Conservation (phyloP, 2,113 vertebrate species). For the Phasianus colchicus region DNA sequence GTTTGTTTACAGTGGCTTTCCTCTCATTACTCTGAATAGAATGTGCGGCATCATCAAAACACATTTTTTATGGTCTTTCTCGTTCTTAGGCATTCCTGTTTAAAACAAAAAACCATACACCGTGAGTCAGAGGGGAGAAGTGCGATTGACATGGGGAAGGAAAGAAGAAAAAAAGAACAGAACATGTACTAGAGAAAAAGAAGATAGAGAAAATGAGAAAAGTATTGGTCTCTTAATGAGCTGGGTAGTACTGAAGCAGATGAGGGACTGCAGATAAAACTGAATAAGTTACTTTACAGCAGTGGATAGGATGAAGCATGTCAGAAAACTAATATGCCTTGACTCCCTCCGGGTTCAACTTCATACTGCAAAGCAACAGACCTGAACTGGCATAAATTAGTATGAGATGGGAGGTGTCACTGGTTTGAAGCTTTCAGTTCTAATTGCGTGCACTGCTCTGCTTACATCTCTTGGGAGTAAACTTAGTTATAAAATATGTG, state of each 20-base stretch:
- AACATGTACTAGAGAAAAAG: neutral
- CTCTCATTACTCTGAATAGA: constrained; percentile 3
- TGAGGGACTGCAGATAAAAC: neutral
- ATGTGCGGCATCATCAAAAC: neutral
- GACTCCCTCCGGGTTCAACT: neutral
- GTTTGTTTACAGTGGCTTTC: neutral
- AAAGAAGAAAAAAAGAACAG: neutral
- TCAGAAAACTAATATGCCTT: neutral
- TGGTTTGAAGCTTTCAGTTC: neutral
- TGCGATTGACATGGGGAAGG: neutral
- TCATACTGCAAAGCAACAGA: neutral
- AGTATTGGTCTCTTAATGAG: neutral
- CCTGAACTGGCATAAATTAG: neutral
- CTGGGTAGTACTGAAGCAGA: neutral
- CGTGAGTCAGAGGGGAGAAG: neutral
- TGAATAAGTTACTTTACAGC: neutral
- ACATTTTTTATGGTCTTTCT: neutral
- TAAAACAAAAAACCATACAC: neutral
- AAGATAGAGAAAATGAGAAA: neutral
- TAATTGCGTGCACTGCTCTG: neutral
- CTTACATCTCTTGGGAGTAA: neutral
- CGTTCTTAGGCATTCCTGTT: neutral
- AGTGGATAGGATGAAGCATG: neutral
- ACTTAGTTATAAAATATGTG: neutral
- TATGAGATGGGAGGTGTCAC: neutral